phyloP scores from a whole-genome alignment of 1,140 invertebrate genomes.

The Sminthurides bifidus region DNA sequence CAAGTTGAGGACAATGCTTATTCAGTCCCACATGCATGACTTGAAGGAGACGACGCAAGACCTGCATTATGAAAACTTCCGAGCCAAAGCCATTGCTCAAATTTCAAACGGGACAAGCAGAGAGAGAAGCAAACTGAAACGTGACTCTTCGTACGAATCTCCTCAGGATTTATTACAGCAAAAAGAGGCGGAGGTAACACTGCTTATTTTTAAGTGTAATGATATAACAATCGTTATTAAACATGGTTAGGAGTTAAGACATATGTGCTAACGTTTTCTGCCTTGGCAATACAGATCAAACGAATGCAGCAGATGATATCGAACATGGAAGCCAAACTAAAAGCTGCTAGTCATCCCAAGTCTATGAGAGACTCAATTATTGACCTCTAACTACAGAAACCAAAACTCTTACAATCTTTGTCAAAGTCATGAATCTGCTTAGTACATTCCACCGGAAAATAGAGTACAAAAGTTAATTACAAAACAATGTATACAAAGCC shows the following conservation, averaged over 20 bases:
- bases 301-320: slow-evolving; percentile 92
- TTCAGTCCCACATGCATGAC: slow-evolving; percentile 91
- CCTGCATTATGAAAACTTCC: slow-evolving; percentile 92
- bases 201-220: background rate
- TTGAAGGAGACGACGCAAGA: slow-evolving; percentile 88
- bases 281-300: slow-evolving; percentile 52
- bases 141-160: slow-evolving; percentile 58
- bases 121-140: slow-evolving; percentile 73
- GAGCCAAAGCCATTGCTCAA: slow-evolving; percentile 77
- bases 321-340: slow-evolving; percentile 92
- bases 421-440: too few relatives aligned
- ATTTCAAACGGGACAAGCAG: slow-evolving; percentile 72
- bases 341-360: slow-evolving; percentile 54
- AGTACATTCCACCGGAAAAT: too few relatives aligned
- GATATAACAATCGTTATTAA: background rate
- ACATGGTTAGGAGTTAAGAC: too few relatives aligned
- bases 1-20: slow-evolving; percentile 89
- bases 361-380: slow-evolving; percentile 17
- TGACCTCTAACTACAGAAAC: slow-evolving; percentile 23
- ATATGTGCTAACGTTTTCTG: slow-evolving; percentile 2
- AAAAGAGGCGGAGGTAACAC: slow-evolving; percentile 79
- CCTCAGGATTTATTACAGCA: slow-evolving; percentile 73
- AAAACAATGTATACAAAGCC: too few relatives aligned
- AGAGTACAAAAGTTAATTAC: too few relatives aligned
- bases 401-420: too few relatives aligned